These are phyloP conservation scores for Synodontis membranacea DNA, from an alignment of 2,113 vertebrate species.

Conservation along the genomic window DNA sequence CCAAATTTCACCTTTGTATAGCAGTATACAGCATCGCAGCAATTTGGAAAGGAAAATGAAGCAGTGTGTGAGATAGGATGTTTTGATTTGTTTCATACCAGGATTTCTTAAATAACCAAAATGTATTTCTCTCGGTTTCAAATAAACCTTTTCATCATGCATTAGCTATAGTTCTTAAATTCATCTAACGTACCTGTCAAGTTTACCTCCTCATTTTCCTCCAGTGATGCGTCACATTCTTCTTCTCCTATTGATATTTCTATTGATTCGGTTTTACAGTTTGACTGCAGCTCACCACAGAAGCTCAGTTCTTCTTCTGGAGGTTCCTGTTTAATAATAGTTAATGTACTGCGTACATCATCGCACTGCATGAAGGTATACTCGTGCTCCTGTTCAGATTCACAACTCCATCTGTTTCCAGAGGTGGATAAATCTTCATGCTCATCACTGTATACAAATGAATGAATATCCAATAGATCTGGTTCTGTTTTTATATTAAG, in stretches of 20 bases:
- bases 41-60: too few species aligned
- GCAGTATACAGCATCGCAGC: too few species aligned
- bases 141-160: too few species aligned
- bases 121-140: too few species aligned
- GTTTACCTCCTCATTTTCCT: neutral
- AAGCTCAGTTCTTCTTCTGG: neutral
- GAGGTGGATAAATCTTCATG: neutral
- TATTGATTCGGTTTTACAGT: neutral
- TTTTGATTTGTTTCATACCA: too few species aligned
- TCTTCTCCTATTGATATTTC: slow-evolving; percentile 3
- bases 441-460: neutral
- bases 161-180: neutral
- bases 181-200: neutral
- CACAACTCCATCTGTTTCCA: neutral
- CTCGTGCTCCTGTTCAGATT: neutral
- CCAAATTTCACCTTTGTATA: too few species aligned
- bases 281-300: neutral
- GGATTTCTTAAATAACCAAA: too few species aligned
- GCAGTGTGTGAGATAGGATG: too few species aligned
- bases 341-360: neutral
- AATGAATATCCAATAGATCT: neutral
- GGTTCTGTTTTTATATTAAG: slow-evolving; percentile 36
- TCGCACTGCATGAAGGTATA: neutral
- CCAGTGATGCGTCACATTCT: neutral
- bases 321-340: slow-evolving; percentile 28